These are phyloP conservation scores for Borostomias antarcticus DNA, from an alignment of 2,797 vertebrate genomes.

Conservation along the genomic window DNA sequence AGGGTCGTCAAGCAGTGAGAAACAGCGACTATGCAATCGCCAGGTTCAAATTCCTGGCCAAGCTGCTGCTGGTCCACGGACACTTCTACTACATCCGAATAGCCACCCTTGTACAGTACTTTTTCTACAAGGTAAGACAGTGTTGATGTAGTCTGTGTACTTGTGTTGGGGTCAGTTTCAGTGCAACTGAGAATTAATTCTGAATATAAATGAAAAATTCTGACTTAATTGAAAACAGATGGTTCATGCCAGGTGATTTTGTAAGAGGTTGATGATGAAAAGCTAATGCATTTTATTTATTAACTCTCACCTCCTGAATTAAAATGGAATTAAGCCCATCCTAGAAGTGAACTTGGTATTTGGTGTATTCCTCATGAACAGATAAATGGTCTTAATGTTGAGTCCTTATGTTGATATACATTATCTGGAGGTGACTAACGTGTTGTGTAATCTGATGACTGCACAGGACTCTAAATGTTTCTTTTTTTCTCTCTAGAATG, in stretches of 20 bases:
- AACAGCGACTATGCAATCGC: constrained; percentile 99
- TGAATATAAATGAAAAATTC: too few species aligned
- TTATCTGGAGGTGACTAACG: background rate
- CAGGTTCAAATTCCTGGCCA: constrained; percentile 95
- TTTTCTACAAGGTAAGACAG: constrained; percentile 99
- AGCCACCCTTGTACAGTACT: constrained; percentile 99
- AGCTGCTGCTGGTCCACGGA: constrained; percentile 97
- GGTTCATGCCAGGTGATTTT: too few species aligned
- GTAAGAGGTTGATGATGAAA: too few species aligned
- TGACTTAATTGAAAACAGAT: too few species aligned
- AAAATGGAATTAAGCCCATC: too few species aligned
- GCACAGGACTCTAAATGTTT: constrained; percentile 17
- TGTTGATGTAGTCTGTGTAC: background rate
- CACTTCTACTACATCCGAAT: constrained; percentile 99
- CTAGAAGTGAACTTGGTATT: too few species aligned
- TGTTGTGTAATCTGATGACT: background rate
- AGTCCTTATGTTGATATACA: too few species aligned
- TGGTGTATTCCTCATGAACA: too few species aligned
- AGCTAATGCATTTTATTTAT: too few species aligned
- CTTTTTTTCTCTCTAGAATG: constrained; percentile 88
- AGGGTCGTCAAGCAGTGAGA: constrained; percentile 96
- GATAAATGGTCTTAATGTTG: too few species aligned
- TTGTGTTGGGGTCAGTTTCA: background rate
- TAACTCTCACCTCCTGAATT: too few species aligned
- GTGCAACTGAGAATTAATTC: background rate